A percentile compares a stretch with the other conserved stretches of the same genome.
Evolutionary conservation across 2,797 vertebrate species (phyloP).

Genomic region (Sebastes itinus): DNA sequence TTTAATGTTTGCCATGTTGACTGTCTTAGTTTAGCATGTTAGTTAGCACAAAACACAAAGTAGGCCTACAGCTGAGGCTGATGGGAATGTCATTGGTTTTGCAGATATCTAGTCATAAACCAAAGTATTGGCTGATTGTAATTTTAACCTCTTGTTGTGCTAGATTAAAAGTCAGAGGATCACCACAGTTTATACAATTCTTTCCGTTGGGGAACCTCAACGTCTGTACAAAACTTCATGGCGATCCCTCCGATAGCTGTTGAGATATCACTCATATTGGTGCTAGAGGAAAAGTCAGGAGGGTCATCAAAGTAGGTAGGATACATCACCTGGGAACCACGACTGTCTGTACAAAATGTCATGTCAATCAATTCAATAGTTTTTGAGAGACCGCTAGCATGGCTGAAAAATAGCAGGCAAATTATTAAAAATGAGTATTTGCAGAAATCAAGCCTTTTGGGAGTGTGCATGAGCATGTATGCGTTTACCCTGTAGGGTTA

Average conservation of each 20-base stretch:
- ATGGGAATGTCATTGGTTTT: neutral
- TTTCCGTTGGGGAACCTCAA: no score
- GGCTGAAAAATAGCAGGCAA: neutral
- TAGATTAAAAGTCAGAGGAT: neutral
- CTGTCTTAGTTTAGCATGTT: neutral
- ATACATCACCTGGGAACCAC: neutral
- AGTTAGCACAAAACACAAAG: neutral
- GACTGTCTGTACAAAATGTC: neutral
- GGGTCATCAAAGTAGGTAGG: neutral
- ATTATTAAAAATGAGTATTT: neutral
- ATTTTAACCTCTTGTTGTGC: neutral
- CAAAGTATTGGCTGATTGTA: neutral
- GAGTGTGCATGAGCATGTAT: neutral
- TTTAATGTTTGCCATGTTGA: neutral
- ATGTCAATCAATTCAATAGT: neutral
- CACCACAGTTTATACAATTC: no score
- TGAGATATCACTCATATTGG: neutral
- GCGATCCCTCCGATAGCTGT: no score
- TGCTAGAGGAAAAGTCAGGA: neutral
- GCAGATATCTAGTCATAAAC: neutral
- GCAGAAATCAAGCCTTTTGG: neutral
- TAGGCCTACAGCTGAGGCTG: neutral
- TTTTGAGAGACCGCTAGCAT: neutral
- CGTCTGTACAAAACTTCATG: no score
- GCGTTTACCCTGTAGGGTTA: constrained; percentile 89